Conservation (phyloP, 2,113 vertebrate genomes). For the Phaethon lepturus region DNA sequence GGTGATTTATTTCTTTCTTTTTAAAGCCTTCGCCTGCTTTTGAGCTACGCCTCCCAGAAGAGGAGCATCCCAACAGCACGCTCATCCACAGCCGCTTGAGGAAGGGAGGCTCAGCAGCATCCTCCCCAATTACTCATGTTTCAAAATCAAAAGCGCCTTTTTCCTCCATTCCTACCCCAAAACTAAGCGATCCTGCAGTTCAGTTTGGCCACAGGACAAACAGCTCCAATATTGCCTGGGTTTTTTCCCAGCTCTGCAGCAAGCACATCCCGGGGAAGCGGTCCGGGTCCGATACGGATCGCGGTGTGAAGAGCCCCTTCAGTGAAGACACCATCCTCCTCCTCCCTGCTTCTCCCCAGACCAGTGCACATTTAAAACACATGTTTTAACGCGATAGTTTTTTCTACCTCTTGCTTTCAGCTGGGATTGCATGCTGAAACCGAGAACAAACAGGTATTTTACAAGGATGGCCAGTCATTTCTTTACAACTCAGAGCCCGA, state of each 20-base stretch:
- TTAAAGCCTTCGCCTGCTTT: not conserved
- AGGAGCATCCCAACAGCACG: not conserved
- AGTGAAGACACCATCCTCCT: not conserved
- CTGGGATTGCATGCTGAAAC: not conserved
- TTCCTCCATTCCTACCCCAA: not conserved
- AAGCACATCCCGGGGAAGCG: not conserved
- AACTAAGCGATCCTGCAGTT: not conserved
- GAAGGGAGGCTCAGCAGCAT: not conserved
- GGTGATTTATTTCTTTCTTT: not conserved
- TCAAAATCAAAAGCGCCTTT: not conserved
- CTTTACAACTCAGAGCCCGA: not conserved
- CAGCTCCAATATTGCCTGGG: not conserved
- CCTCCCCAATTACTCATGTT: not conserved
- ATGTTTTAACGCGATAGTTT: accelerated
- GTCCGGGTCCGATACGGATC: not conserved
- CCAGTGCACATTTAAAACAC: accelerated
- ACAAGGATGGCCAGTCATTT: not conserved
- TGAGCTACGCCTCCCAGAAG: not conserved
- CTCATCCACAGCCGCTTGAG: not conserved
- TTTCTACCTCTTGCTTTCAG: not conserved
- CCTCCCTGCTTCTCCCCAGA: not conserved
- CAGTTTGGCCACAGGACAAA: not conserved
- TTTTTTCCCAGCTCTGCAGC: not conserved
- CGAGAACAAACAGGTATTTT: not conserved
- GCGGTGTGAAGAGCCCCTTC: not conserved